Evolutionary conservation across 1,140 invertebrate species (phyloP).

Genomic region (Psix sp.): DNA sequence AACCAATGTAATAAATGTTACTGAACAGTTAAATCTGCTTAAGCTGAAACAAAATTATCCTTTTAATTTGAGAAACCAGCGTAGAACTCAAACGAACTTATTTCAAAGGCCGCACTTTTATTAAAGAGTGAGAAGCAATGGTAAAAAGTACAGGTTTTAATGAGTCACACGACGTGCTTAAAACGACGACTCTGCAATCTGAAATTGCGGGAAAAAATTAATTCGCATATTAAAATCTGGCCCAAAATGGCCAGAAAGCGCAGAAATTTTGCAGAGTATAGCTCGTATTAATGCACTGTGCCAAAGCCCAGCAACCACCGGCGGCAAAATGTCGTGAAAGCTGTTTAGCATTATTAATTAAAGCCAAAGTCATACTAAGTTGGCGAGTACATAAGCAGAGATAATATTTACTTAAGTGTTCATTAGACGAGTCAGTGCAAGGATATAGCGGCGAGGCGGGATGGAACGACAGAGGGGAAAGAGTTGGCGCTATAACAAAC

Average conservation of each 20-base stretch:
- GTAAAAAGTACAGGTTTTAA: background rate
- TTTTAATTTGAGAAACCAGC: no score
- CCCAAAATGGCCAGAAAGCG: slow-evolving; percentile 3
- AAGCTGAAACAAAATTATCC: no score
- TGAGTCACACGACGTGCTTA: background rate
- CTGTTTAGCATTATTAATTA: slow-evolving; percentile 77
- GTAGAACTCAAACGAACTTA: no score
- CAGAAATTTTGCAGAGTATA: slow-evolving; percentile 12
- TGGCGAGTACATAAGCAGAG: slow-evolving; percentile 75
- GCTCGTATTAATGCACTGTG: slow-evolving; percentile 51
- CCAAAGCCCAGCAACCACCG: slow-evolving; percentile 51
- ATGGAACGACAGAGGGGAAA: slow-evolving; percentile 22
- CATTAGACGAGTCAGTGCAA: slow-evolving; percentile 72
- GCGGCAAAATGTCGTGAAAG: slow-evolving; percentile 45
- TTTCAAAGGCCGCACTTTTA: background rate
- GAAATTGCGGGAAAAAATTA: slow-evolving; percentile 8
- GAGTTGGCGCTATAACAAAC: slow-evolving; percentile 69
- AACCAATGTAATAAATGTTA: no score
- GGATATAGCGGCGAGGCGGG: slow-evolving; percentile 41
- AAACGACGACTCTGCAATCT: no score
- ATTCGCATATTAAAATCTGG: slow-evolving; percentile 9
- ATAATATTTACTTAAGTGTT: slow-evolving; percentile 76
- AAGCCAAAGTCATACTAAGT: slow-evolving; percentile 75
- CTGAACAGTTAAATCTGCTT: no score
- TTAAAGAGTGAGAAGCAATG: slow-evolving; percentile 2